Base-by-base conservation (phyloP, 2,797 vertebrate species). In the Corythornis leucogaster region DNA sequence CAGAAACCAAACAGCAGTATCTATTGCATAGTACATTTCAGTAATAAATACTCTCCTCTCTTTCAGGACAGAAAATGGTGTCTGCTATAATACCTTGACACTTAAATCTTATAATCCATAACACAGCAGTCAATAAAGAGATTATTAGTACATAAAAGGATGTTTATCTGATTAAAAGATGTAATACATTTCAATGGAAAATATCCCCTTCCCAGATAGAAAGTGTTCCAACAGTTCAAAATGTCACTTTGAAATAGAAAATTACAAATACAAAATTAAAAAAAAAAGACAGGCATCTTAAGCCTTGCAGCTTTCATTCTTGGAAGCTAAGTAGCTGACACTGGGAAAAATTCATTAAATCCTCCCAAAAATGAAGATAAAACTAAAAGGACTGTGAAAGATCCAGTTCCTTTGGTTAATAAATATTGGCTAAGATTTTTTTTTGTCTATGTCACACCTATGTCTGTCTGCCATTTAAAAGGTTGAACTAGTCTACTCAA, bases 401-500 rank as follows among this genome's bases (percentile, higher is more conserved):
- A 77, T 28, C 8, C 73, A 57, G 5, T 28, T 31, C 50, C 4
- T 83, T 58, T 7, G 25, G 54, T 68, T 87, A 70, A 62, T 35
- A 89, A 84, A 50, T 57, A 85, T 5, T 67, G 24, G 4, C 6
- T 79, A 55, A 58, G 12, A 13, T 19, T 18, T 4, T 40, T 82
- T 64, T 54, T 74, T 80, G 17, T 18, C 9, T 30, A 94, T 87
- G 13, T 38, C 74, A 31, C 48, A 69, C 8, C 11, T 42, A 12
- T 85, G 31, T 45, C 35, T 87, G 38, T 86, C 12, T 42, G 64
- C 16, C n/a, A 76, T 92, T 95, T 95, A 85, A 90, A 94, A 91
- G 21, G 42, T 70, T 77, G 33, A 94, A 94, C 82, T 87, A 84
- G 89, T 51, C 26, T 59, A 78, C 24, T 81, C 66, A 43, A 76